Conservation (phyloP, 2,888 invertebrate genomes). For the Iselma pallidipennis region DNA sequence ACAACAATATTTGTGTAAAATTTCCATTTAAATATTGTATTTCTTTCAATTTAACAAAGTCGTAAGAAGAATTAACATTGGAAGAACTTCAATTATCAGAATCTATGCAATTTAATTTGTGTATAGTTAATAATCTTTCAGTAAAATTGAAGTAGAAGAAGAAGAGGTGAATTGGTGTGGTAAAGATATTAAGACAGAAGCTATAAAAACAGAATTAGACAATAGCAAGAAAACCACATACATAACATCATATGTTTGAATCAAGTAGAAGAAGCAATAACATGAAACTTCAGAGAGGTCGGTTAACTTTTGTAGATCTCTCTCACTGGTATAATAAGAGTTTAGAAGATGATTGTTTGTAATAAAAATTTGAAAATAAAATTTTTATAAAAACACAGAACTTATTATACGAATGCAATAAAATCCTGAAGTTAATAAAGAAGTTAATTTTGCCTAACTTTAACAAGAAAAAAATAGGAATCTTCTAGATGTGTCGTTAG, state of each 20-base stretch:
- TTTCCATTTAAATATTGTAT: no score
- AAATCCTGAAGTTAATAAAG: not conserved
- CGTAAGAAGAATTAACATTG: not conserved
- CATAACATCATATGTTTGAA: not conserved
- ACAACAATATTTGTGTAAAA: not conserved
- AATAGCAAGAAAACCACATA: not conserved
- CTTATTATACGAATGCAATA: not conserved
- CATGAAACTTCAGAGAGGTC: not conserved
- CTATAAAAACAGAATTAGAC: not conserved
- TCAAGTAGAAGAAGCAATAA: not conserved
- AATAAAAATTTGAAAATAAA: not conserved
- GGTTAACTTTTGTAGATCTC: not conserved
- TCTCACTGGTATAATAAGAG: not conserved
- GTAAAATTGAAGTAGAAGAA: not conserved
- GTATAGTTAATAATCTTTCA: not conserved
- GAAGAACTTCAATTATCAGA: not conserved
- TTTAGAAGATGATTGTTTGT: not conserved
- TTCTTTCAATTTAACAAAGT: not conserved
- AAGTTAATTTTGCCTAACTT: constrained; percentile 9
- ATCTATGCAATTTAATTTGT: not conserved
- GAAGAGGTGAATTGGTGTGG: not conserved
- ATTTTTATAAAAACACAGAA: not conserved
- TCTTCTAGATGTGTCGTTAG: no score
- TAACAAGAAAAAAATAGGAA: no score
- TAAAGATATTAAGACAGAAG: not conserved